Base-by-base conservation (phyloP, 2,113 vertebrate species). In the Lophotis ruficrista region DNA sequence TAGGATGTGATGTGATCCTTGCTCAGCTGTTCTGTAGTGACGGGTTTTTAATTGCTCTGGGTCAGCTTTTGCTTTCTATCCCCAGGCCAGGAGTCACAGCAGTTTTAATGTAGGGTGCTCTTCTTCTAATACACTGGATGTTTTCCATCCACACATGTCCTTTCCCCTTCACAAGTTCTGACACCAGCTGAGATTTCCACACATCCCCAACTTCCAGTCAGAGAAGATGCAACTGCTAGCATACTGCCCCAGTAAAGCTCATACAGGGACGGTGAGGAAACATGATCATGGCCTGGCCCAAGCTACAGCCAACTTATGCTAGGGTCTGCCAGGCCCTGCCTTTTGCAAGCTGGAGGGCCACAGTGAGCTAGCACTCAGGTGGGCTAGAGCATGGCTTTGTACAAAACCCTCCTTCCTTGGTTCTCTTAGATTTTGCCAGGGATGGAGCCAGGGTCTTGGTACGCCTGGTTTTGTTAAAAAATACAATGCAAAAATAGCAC, bases 261-360 rank as follows among this genome's bases (percentile, higher is more conserved):
- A 16, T 6, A 48, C n/a, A 33, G 41, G 21, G 24, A 5, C 1
- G 0, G 28, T 2, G 9, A 81, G 56, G 30, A 30, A 76, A 48
- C 1, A 2, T 0, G 2, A 6, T 11, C 2, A 0, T 33, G 24
- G 17, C 25, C 35, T 47, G 24, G 28, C 15, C 15, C 28, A 72
- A 60, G n/a, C 48, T 57, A 57, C 4, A 38, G 31, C 33, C 10
- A 69, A 12, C 33, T 7, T 41, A 17, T 31, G 33, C 41, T 51
- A 22, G 28, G 12, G 27, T 87, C 64, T 82, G 8, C 21, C 37
- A 53, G 37, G n/a, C 21, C 72, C 35, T 77, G 51, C n/a, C 77
- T 65, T 79, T 43, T 51, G 48, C 21, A 78, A 50, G 28, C 31
- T 56, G 47, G 31, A 78, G 53, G 38, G 14, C 14, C 47, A 60